Evolutionary conservation across 2,113 vertebrate species (phyloP), one percentile per base, ranked within the genome.

Genomic region (Amphilophus citrinellus): DNA sequence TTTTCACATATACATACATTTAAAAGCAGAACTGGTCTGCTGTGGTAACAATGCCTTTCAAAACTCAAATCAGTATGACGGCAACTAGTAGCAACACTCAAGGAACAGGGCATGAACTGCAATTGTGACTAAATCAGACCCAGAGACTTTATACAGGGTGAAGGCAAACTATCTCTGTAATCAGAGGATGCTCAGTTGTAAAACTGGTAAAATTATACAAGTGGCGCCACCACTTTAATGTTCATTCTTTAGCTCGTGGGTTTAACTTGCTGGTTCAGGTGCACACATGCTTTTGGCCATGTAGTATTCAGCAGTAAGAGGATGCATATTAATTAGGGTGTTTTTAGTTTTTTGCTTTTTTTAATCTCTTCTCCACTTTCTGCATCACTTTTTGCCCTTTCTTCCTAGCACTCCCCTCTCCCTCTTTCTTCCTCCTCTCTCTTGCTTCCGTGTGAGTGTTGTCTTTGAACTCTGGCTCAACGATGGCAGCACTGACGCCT

Each of bases 381-480:
- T 58, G 57, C 22, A 53, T 35, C 3, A 27, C 37, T 0, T 24
- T 84, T 84, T 61, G 30, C 10, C 24, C 11, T 77, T 24, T 57
- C 17, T 76, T 47, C 27, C 2, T 5, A 20, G 6, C 30, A 4
- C 58, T 75, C 2, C 10, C 20, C 20, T 10, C 20, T 30, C 10
- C 3, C 15, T 50, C 47, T 3, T 11, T 44, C 1, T n/a, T 59
- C 35, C 60, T 20, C 20, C 27, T 27, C 39, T 17, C 50, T 7
- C 10, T 1, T 4, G 18, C 44, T 27, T 27, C 14, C 2, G 50
- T n/a, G 11, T 3, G 22, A 14, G n/a, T 7, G 0, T 47, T 5
- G 15, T 24, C 56, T 76, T 66, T 79, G 81, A 89, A 65, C 61
- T 22, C 30, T 24, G 8, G 35, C 50, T 60, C 9, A 1, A 22